Conservation (phyloP, 2,888 invertebrate genomes). For the Drepanosiphum platanoidis region DNA sequence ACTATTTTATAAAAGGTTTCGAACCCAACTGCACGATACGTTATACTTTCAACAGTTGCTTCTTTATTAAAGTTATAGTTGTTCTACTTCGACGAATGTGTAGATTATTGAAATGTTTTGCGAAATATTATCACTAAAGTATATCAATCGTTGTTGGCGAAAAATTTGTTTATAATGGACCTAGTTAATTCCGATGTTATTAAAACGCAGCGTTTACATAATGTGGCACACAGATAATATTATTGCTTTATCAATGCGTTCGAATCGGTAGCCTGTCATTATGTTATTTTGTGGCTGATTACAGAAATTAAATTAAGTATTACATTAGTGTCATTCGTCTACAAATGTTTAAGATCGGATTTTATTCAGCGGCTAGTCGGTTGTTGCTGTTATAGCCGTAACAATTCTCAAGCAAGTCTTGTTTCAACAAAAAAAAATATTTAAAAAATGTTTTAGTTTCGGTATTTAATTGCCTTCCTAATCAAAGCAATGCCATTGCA, state of each 20-base stretch:
- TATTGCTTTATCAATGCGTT: constrained; percentile 8
- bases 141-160: background rate
- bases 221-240: constrained; percentile 6
- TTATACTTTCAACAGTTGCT: no score
- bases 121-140: background rate
- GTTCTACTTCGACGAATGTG: no score
- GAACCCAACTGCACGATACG: no score
- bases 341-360: background rate
- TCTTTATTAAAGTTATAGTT: no score
- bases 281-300: background rate
- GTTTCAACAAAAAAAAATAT: no score
- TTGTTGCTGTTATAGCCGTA: background rate
- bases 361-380: background rate
- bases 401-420: background rate
- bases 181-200: background rate
- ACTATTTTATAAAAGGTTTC: no score
- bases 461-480: background rate
- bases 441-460: background rate
- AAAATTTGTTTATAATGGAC: constrained; percentile 1
- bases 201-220: background rate
- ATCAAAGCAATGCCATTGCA: background rate
- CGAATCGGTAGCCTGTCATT: constrained; percentile 6
- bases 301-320: no score
- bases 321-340: background rate
- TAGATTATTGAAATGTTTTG: background rate